Evolutionary conservation across 1,140 invertebrate species (phyloP).

Genomic region (Globodera ellingtonae): DNA sequence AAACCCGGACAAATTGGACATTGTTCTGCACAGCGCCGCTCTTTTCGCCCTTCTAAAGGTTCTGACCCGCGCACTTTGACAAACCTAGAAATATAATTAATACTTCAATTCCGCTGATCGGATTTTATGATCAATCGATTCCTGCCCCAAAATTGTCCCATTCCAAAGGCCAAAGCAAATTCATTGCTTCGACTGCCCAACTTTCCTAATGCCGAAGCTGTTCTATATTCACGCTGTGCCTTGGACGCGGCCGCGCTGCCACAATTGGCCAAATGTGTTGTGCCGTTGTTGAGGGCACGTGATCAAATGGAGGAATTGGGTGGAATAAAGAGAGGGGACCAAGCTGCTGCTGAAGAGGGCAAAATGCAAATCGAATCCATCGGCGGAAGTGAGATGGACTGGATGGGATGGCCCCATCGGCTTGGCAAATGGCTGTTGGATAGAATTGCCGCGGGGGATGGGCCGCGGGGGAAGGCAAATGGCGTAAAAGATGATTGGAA

Average conservation of each 20-base stretch:
- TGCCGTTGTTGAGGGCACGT: constrained; percentile 16
- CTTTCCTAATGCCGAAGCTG: constrained; percentile 10
- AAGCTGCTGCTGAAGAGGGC: neutral
- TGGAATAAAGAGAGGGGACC: neutral
- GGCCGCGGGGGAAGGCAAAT: neutral
- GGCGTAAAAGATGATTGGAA: neutral
- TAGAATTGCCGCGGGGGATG: neutral
- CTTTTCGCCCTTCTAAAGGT: constrained; percentile 22
- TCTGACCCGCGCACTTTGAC: too few species aligned
- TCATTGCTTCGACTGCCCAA: neutral
- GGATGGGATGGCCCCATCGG: constrained; percentile 1
- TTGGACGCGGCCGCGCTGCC: constrained; percentile 1
- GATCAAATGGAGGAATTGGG: neutral
- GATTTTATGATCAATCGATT: neutral
- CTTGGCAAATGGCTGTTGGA: constrained; percentile 19
- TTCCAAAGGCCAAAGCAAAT: constrained; percentile 8
- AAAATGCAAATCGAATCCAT: constrained; percentile 9
- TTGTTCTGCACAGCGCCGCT: constrained; percentile 20
- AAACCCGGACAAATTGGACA: constrained; percentile 31
- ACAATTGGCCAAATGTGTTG: constrained; percentile 29
- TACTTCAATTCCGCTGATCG: neutral
- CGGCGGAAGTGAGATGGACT: neutral
- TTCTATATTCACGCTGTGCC: constrained; percentile 19
- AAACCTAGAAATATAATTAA: neutral
- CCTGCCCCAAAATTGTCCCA: neutral